These are phyloP conservation scores for Drosophila elegans DNA, from an alignment of 1,140 invertebrate species.

Conservation along the genomic window DNA sequence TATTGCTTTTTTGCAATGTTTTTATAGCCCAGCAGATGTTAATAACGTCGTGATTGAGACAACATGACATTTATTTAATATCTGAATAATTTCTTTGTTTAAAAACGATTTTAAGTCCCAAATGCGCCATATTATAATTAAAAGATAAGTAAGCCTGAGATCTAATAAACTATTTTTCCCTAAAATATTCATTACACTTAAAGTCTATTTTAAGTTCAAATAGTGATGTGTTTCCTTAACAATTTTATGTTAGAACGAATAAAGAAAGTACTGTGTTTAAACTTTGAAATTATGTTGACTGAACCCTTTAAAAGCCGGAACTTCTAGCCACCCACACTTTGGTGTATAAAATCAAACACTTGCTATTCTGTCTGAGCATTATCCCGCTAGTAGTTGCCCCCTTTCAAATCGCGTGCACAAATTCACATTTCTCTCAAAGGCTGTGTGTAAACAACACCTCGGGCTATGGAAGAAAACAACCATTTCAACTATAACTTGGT, in stretches of 20 bases:
- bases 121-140: no score
- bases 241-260: background rate
- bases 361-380: slow-evolving; percentile 10
- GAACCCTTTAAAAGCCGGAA: background rate
- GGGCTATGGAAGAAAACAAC: slow-evolving; percentile 32
- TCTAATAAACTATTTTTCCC: no score
- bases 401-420: slow-evolving; percentile 46
- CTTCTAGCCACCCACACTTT: background rate
- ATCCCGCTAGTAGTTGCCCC: slow-evolving; percentile 31
- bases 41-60: no score
- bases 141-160: no score
- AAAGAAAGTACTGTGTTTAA: background rate
- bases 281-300: background rate
- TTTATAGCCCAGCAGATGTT: no score
- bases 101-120: no score
- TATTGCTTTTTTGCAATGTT: no score
- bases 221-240: no score
- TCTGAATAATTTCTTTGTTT: no score
- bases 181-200: no score
- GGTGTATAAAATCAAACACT: slow-evolving; percentile 7
- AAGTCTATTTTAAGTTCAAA: no score
- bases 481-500: slow-evolving; percentile 35
- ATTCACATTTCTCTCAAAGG: slow-evolving; percentile 37
- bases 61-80: no score
- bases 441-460: slow-evolving; percentile 71